Evolutionary conservation across 2,888 invertebrate species (phyloP).

Genomic region (Mesoligia furuncula): DNA sequence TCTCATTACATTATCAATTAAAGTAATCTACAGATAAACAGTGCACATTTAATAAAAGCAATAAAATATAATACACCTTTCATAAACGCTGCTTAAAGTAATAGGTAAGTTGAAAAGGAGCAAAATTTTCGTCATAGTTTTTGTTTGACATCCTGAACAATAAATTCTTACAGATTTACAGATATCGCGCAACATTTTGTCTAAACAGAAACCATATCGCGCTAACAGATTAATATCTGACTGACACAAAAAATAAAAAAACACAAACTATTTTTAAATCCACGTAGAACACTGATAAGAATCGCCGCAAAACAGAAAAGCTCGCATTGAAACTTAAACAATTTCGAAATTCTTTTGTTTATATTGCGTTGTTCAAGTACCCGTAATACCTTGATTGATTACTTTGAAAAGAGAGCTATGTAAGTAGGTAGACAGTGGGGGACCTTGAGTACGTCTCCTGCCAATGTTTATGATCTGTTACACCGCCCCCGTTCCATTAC

Average conservation of each 20-base stretch:
- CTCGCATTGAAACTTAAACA: constrained; percentile 44
- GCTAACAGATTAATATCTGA: constrained; percentile 40
- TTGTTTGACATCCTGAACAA: not conserved
- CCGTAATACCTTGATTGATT: constrained; percentile 62
- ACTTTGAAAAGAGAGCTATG: constrained; percentile 40
- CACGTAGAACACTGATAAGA: constrained; percentile 44
- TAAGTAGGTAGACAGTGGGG: constrained; percentile 29
- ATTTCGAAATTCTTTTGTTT: constrained; percentile 63
- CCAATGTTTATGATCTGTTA: constrained; percentile 72
- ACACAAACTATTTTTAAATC: constrained; percentile 42
- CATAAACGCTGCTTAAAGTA: not conserved
- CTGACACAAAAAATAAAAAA: constrained; percentile 28
- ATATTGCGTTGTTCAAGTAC: constrained; percentile 35
- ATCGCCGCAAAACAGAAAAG: constrained; percentile 56
- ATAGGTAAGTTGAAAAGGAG: not conserved
- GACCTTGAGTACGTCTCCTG: constrained; percentile 69
- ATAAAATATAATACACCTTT: not conserved
- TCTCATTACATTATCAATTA: not conserved
- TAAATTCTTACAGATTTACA: not conserved
- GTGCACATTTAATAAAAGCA: not conserved
- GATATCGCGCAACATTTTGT: constrained; percentile 21
- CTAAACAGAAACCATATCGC: constrained; percentile 37
- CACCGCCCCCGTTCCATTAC: constrained; percentile 74
- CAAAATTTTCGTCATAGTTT: not conserved
- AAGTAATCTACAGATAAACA: not conserved